A percentile compares a stretch with the other conserved stretches of the same genome.
Conservation (phyloP, 2,888 invertebrate genomes). For the Zhengitettix transpicula region DNA sequence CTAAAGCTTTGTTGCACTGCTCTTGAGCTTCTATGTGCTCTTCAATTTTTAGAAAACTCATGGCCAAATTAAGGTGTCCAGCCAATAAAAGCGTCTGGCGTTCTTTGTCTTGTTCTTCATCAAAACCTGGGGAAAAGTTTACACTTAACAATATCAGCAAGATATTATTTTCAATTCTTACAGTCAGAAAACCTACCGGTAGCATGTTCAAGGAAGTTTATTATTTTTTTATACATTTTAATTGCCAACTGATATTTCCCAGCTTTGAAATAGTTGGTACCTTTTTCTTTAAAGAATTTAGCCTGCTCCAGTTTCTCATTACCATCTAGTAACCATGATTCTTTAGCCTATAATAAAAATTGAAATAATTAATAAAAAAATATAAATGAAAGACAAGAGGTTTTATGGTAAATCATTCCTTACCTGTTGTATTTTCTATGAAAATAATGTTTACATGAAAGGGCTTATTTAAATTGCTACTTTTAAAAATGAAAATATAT, state of each 20-base stretch:
- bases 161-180: background rate
- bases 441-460: too few relatives aligned
- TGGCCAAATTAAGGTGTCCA: slow-evolving; percentile 61
- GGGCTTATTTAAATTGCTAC: too few relatives aligned
- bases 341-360: slow-evolving; percentile 38
- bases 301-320: slow-evolving; percentile 67
- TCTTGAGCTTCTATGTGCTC: slow-evolving; percentile 54
- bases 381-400: background rate
- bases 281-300: slow-evolving; percentile 73
- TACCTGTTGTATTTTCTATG: background rate
- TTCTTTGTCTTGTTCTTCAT: slow-evolving; percentile 27
- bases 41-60: slow-evolving; percentile 63
- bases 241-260: slow-evolving; percentile 61
- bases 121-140: slow-evolving; percentile 8
- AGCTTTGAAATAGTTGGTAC: slow-evolving; percentile 74
- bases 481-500: too few relatives aligned
- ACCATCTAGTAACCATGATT: slow-evolving; percentile 65
- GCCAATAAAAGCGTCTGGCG: slow-evolving; percentile 43
- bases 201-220: slow-evolving; percentile 42
- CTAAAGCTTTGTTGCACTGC: slow-evolving; percentile 60
- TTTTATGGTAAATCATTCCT: background rate
- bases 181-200: slow-evolving; percentile 24
- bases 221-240: slow-evolving; percentile 71
- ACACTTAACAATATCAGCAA: too few relatives aligned
- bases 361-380: background rate